Base-by-base conservation (phyloP, 2,113 vertebrate genomes). In the Ranitomeya imitator region DNA sequence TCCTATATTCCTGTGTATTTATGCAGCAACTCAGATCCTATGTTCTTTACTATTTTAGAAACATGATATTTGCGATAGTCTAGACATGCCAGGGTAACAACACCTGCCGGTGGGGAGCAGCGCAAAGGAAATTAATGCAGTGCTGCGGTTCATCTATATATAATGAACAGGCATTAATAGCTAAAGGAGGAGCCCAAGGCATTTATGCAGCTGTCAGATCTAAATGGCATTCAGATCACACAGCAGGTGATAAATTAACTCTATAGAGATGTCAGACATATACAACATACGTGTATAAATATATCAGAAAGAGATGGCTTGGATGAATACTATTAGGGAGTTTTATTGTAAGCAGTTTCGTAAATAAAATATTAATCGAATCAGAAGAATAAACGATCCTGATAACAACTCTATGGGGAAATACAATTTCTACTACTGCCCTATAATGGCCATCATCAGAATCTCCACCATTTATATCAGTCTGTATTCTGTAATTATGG, bases 51-150 rank as follows among this genome's bases (percentile, higher is more conserved):
- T 55, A 84, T 84, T 84, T 71, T 84, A 84, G 82, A 69, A 69
- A 71, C 63, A 65, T 81, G 79, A 81, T 84, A 84, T 84, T 69
- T 55, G 63, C n/a, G 14, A 69, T 84, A 84, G 82, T 69, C 63
- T 84, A 84, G 63, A 84, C 82, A 69, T 71, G 82, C 45, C 16
- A 23, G 45, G 63, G 12, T 83, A 69, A 83, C 23, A 67, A 83
- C 81, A 83, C 81, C 81, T 83, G 81, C 31, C 57, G 7, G 81
- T 19, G 37, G 21, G 52, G 21, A 9, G 45, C 16, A 6, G 37
- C 15, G 81, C 11, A n/a, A 52, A 83, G 45, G 26, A 21, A 67
- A 83, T 67, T 65, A 83, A 69, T 83, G 16, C 61, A 23, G 45
- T 69, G 45, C 81, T 83, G 37, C 14, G 79, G 59, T 51, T 83